A percentile compares a stretch with the other conserved stretches of the same genome.
Evolutionary conservation across 2,797 vertebrate species (phyloP).

Genomic region (Cuculus canorus): DNA sequence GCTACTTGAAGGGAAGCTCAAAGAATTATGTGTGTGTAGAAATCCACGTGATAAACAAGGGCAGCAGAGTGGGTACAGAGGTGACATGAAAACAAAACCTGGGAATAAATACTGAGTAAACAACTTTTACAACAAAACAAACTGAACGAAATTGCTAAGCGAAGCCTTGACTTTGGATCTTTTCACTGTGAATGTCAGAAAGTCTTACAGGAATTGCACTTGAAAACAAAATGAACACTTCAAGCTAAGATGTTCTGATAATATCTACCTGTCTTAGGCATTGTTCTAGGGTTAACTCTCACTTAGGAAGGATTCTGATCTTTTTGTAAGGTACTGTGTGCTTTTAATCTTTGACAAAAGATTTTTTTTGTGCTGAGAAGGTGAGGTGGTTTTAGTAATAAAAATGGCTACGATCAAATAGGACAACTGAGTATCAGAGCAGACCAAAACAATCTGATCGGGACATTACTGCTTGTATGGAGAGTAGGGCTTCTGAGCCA

Average conservation of each 20-base stretch:
- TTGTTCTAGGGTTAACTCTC: background rate
- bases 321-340: background rate
- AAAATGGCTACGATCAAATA: background rate
- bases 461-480: background rate
- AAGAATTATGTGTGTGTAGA: background rate
- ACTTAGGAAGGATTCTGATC: background rate
- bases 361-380: background rate
- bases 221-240: background rate
- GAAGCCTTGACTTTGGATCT: background rate
- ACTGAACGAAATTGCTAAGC: background rate
- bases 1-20: slow-evolving; percentile 14
- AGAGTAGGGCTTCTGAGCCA: background rate
- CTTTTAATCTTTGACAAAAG: background rate
- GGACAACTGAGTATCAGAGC: background rate
- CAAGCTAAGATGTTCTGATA: background rate
- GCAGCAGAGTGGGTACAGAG: background rate
- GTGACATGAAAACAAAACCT: background rate
- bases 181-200: background rate
- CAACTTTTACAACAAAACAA: background rate
- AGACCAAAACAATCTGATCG: background rate
- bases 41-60: background rate
- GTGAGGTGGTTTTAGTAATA: background rate
- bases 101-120: slow-evolving; percentile 23
- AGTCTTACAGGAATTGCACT: background rate
- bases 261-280: background rate